Base-by-base conservation (phyloP, 2,797 vertebrate genomes). In the Sebastolobus alascanus region DNA sequence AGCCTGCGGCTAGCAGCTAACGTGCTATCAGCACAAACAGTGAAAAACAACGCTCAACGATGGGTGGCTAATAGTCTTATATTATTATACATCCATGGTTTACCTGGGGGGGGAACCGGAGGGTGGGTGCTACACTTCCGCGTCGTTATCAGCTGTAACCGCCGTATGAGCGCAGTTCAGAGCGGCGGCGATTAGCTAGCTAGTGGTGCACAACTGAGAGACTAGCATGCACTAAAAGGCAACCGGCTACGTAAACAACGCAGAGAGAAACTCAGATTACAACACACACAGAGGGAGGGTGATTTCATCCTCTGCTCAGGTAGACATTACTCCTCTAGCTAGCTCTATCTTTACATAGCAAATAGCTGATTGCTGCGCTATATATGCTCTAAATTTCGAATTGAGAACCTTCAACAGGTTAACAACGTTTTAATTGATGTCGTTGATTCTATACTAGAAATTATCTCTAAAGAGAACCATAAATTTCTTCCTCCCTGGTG, bases 401-500 rank as follows among this genome's bases (percentile, higher is more conserved):
- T 25, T 43, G 38, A 43, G 22, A 2, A 65, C 63, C 38, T 27
- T 5, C 71, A 27, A 16, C 22, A 52, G 20, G 20, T 52, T 52
- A 52, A n/a, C 18, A 20, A 4, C 71, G 55, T 72, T 40, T 78
- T 59, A 68, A 68, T 71, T 33, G 27, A 7, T 68, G 56, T 52
- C 10, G 14, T 22, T 20, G 35, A 55, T 10, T 67, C 25, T 7
- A 33, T 35, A 20, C 4, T 14, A 33, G 13, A 69, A 50, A 54
- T 67, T 5, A 81, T 70, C 25, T 40, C 38, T 16, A 9, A 29
- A 63, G 58, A 60, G 56, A 81, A 37, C n/a, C 50, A 58, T 69
- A 1, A 4, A 46, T 31, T 69, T 16, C 20, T 68, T 79, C 73
- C 63, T 33, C 76, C 68, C 72, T n/a, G 73, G 37, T 72, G 68